Base-by-base conservation (phyloP, 2,888 invertebrate genomes). In the Macropis europaea region DNA sequence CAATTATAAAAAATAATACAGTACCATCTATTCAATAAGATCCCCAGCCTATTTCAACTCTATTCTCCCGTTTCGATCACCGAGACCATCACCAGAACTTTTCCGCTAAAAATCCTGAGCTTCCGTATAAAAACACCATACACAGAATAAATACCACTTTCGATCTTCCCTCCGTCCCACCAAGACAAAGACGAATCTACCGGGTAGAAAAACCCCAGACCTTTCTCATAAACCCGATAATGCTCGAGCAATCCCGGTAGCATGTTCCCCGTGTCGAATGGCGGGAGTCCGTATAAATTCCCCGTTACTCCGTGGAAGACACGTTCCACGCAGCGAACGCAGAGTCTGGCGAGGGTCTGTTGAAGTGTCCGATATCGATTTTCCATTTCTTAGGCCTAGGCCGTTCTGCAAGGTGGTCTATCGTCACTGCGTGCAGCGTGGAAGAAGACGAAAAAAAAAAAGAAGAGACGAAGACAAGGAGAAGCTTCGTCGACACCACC, bases 321-420 rank as follows among this genome's bases (percentile, higher is more conserved):
- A n/a, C n/a, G n/a, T n/a, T 7, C 45, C 7, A 4, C 2, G 28
- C 26, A 19, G 6, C 13, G 7, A 34, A 36, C 36, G 38, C 28
- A 30, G 24, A 19, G 40, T 13, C 30, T 38, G 24, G 19, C 13
- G 63, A 53, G 64, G 59, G 60, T 59, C 22, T n/a, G 68, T 57
- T 60, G 77, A 68, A 62, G 63, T 63, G 66, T 52, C 53, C 57
- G 63, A 74, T 82, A 83, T 82, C 72, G 82, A 82, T 82, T 83
- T 83, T 69, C 77, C 77, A 74, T 79, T 82, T 68, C 72, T 74
- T 70, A 79, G 52, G 79, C 79, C 64, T 77, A 67, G 67, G 42
- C 62, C 60, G 57, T 62, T 67, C 60, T 64, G n/a, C n/a, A 42
- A 59, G 40, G 40, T 48, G 54, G 66, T 75, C 73, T 75, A 75